These are phyloP conservation scores for Copidosoma floridanum DNA, from an alignment of 1,140 invertebrate genomes.

Conservation along the genomic window DNA sequence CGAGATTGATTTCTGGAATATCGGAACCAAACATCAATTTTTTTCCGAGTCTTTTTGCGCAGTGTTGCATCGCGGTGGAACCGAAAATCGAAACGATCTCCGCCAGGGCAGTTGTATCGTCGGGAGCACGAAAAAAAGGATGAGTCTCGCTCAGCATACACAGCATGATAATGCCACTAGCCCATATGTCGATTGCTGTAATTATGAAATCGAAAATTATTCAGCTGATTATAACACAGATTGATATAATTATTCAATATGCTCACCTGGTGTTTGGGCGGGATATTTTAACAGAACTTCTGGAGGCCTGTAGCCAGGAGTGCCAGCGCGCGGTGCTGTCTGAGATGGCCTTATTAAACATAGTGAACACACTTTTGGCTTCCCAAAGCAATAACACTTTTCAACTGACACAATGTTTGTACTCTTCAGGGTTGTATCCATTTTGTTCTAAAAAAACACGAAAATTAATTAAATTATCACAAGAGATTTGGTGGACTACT, in stretches of 20 bases:
- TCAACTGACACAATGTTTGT: slow-evolving; percentile 33
- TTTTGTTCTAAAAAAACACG: slow-evolving; percentile 42
- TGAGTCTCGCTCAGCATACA: slow-evolving; percentile 77
- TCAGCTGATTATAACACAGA: background rate
- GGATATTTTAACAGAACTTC: slow-evolving; percentile 80
- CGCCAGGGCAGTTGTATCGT: slow-evolving; percentile 77
- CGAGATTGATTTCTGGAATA: slow-evolving; percentile 43
- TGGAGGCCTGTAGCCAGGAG: slow-evolving; percentile 85
- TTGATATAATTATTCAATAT: background rate
- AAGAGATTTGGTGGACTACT: too few relatives aligned
- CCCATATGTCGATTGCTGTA: slow-evolving; percentile 85
- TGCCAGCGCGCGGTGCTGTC: slow-evolving; percentile 79
- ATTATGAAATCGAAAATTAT: slow-evolving; percentile 15
- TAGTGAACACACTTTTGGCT: slow-evolving; percentile 63
- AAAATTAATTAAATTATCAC: slow-evolving; percentile 12
- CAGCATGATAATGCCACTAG: slow-evolving; percentile 81
- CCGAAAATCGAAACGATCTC: slow-evolving; percentile 84
- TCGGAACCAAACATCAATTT: slow-evolving; percentile 50
- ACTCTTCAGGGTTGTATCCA: slow-evolving; percentile 26
- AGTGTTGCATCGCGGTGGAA: slow-evolving; percentile 64
- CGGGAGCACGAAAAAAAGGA: slow-evolving; percentile 80
- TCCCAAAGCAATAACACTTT: slow-evolving; percentile 66
- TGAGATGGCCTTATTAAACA: slow-evolving; percentile 63
- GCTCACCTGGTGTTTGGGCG: slow-evolving; percentile 70
- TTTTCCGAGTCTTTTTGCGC: slow-evolving; percentile 66